Conservation (phyloP, 2,797 vertebrate species). For the Odontamblyopus rebecca region DNA sequence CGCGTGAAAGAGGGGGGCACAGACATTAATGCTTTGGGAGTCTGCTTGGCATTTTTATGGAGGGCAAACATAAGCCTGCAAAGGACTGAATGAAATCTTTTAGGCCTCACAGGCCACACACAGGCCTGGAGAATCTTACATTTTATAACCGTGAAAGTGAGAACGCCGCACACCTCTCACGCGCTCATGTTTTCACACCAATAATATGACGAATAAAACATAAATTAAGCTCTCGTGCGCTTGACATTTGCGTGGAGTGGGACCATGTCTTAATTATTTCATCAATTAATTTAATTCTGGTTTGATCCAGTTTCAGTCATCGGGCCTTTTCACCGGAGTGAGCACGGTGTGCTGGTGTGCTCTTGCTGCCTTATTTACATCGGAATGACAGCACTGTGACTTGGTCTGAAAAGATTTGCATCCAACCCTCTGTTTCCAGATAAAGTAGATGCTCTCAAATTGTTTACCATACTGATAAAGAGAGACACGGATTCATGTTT, state of each 20-base stretch:
- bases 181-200: not conserved
- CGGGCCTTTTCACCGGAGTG: conserved; percentile 37
- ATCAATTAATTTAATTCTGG: conserved; percentile 67
- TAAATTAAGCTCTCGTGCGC: conserved; percentile 17
- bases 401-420: not conserved
- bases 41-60: conserved; percentile 70
- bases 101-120: conserved; percentile 62
- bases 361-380: not conserved
- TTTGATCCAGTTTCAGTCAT: conserved; percentile 60
- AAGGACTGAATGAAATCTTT: conserved; percentile 49
- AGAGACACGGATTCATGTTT: not conserved
- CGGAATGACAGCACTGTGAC: conserved; percentile 4
- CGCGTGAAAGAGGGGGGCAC: conserved; percentile 33
- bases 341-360: conserved; percentile 17
- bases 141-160: conserved; percentile 25
- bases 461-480: not conserved
- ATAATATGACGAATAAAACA: conserved; percentile 10
- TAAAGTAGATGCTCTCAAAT: not conserved
- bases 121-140: conserved; percentile 38
- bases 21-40: conserved; percentile 69
- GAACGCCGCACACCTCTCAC: conserved; percentile 10
- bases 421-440: not conserved
- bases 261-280: conserved; percentile 61
- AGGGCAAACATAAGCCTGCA: conserved; percentile 65
- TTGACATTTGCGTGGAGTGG: conserved; percentile 23